Evolutionary conservation across 2,113 vertebrate genomes (phyloP).

Genomic region (Micromys minutus): DNA sequence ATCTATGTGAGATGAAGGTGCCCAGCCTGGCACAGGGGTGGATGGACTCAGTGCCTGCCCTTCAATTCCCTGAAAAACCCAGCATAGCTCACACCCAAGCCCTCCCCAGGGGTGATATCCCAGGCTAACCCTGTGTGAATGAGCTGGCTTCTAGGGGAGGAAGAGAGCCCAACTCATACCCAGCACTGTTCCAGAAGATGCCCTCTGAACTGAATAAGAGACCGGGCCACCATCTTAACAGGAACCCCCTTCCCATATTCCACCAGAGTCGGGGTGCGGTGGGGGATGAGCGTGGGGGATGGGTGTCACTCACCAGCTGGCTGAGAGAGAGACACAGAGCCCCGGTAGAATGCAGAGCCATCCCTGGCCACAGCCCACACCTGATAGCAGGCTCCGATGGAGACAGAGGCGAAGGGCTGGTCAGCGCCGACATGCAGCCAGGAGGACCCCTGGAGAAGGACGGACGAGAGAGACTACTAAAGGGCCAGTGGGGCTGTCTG

Average conservation of each 20-base stretch:
- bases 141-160: too few species aligned
- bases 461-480: fast-evolving
- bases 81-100: not conserved
- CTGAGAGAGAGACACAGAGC: slow-evolving; percentile 91
- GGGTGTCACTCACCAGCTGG: slow-evolving; percentile 88
- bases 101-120: not conserved
- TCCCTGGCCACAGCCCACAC: slow-evolving; percentile 96
- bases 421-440: slow-evolving; percentile 98
- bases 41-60: not conserved
- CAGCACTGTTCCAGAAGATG: not conserved
- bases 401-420: slow-evolving; percentile 95
- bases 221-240: not conserved
- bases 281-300: too few species aligned
- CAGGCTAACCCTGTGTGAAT: not conserved
- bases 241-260: too few species aligned
- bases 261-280: too few species aligned
- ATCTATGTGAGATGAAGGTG: not conserved
- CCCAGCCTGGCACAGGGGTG: fast-evolving
- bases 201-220: not conserved
- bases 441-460: slow-evolving; percentile 89
- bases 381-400: slow-evolving; percentile 92
- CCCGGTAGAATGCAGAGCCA: slow-evolving; percentile 95
- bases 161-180: too few species aligned
- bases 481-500: not conserved
- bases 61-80: not conserved